Conservation (phyloP, 2,113 vertebrate genomes). For the Clinocottus analis region DNA sequence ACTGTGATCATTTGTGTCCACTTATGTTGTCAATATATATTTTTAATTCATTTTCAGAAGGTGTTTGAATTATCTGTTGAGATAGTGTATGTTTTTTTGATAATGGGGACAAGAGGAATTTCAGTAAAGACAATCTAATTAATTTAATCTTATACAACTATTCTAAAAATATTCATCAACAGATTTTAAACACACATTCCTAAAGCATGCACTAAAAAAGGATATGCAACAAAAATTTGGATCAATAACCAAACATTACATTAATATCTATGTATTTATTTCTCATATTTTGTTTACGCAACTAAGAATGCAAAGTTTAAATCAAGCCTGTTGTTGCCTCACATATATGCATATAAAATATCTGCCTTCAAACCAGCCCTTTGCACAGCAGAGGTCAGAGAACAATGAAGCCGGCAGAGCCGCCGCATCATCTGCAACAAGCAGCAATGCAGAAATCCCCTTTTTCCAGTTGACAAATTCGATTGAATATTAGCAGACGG, state of each 20-base stretch:
- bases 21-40: not conserved
- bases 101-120: no score
- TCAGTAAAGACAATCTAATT: not conserved
- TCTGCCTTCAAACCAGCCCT: not conserved
- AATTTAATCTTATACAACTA: not conserved
- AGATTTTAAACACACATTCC: not conserved
- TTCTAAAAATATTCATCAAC: not conserved
- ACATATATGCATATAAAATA: not conserved
- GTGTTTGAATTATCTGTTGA: not conserved
- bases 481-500: constrained; percentile 23
- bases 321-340: not conserved
- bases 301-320: not conserved
- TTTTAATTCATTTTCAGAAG: not conserved
- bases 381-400: constrained; percentile 4
- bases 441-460: constrained; percentile 28
- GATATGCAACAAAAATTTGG: not conserved
- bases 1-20: not conserved
- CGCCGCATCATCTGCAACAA: constrained; percentile 25
- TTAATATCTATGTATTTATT: not conserved
- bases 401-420: constrained; percentile 14
- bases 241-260: not conserved
- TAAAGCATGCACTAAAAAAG: not conserved
- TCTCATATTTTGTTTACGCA: not conserved
- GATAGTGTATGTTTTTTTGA: not conserved
- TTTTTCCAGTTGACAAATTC: constrained; percentile 29